These are phyloP conservation scores for Girardia tigrina DNA, from an alignment of 2,888 invertebrate species.

Conservation along the genomic window DNA sequence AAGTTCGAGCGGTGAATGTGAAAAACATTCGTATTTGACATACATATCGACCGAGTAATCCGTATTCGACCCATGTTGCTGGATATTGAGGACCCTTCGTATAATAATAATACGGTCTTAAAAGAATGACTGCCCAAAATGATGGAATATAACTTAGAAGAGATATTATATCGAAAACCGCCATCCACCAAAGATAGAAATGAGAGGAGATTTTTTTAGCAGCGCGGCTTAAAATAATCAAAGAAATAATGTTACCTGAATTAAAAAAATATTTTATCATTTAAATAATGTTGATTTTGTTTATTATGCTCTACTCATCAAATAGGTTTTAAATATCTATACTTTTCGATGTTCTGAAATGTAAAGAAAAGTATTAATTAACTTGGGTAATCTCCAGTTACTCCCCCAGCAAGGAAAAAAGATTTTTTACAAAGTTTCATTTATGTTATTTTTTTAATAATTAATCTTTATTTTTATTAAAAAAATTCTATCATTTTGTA, in stretches of 20 bases:
- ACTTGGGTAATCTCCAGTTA: too few species aligned
- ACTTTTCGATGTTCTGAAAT: too few species aligned
- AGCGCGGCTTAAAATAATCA: conserved; percentile 27
- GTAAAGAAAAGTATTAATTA: too few species aligned
- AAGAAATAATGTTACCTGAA: conserved; percentile 33
- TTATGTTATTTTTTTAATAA: too few species aligned
- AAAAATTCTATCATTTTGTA: too few species aligned
- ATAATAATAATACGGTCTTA: conserved; percentile 34
- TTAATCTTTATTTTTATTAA: too few species aligned
- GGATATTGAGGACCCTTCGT: neutral
- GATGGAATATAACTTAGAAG: conserved; percentile 33
- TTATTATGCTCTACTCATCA: too few species aligned
- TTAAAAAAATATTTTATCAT: too few species aligned
- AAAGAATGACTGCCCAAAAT: conserved; percentile 32
- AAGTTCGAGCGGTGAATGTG: conserved; percentile 29
- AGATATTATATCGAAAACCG: conserved; percentile 29
- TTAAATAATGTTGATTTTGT: too few species aligned
- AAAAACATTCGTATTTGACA: conserved; percentile 32
- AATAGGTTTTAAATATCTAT: too few species aligned
- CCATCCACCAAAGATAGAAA: conserved; percentile 34
- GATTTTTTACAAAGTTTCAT: too few species aligned
- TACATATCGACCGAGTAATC: neutral
- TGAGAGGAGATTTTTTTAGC: conserved; percentile 32
- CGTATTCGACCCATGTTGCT: conserved; percentile 33
- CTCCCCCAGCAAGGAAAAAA: too few species aligned